phyloP scores from a whole-genome alignment of 2,797 vertebrate genomes.

The Steatocranus sp. region DNA sequence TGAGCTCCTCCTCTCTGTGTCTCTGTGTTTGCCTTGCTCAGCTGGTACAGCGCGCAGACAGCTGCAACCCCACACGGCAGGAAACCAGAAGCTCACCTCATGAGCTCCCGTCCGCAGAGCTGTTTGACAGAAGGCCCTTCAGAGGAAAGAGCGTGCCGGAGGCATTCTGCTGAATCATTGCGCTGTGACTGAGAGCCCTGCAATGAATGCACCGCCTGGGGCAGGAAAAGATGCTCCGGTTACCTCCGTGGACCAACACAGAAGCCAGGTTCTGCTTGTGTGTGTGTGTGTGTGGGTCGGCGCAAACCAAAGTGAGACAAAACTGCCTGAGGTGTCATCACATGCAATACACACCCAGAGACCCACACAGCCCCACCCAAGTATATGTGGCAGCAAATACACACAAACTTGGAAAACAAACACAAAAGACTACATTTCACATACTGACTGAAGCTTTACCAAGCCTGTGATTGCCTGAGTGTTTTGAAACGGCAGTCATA shows the following conservation, averaged over 20 bases:
- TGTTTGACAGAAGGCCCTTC: constrained; percentile 63
- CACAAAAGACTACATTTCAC: background rate
- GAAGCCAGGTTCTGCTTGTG: constrained; percentile 6
- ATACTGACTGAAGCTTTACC: background rate
- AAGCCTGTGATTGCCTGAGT: background rate
- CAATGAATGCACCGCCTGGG: constrained; percentile 55
- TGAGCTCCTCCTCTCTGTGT: constrained; percentile 57
- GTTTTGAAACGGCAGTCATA: constrained; percentile 8
- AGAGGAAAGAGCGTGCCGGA: constrained; percentile 49
- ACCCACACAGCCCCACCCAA: constrained; percentile 35
- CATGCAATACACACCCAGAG: constrained; percentile 43
- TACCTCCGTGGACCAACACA: constrained; percentile 55
- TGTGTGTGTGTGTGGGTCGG: background rate
- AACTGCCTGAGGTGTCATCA: constrained; percentile 49
- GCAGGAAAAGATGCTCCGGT: constrained; percentile 61
- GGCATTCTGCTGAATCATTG: constrained; percentile 78
- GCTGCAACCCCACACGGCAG: constrained; percentile 73
- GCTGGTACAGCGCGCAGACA: constrained; percentile 64
- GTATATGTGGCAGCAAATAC: background rate
- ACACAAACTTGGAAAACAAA: background rate
- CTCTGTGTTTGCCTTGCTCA: constrained; percentile 55
- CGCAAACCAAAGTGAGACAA: background rate
- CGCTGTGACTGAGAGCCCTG: constrained; percentile 52
- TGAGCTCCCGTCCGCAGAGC: constrained; percentile 46
- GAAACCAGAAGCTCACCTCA: constrained; percentile 67